These are phyloP conservation scores for Stenodema calcarata DNA, from an alignment of 2,888 invertebrate genomes.

Conservation along the genomic window DNA sequence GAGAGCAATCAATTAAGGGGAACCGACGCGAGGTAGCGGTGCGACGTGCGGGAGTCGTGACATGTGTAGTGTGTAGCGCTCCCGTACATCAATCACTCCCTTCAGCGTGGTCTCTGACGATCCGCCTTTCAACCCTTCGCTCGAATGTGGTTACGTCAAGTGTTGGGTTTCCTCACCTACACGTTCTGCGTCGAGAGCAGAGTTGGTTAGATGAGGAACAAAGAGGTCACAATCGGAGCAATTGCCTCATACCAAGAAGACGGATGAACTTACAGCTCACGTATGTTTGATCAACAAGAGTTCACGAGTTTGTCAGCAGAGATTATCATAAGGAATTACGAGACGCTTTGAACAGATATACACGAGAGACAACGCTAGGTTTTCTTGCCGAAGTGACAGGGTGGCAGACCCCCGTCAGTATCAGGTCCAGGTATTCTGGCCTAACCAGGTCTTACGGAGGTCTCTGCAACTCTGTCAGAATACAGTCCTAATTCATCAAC, in stretches of 20 bases:
- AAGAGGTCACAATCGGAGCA: not conserved
- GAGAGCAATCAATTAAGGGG: slow-evolving; percentile 1
- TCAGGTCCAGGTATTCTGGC: too few relatives aligned
- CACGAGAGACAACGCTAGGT: too few relatives aligned
- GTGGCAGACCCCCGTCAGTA: too few relatives aligned
- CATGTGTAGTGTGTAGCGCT: not conserved
- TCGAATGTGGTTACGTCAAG: not conserved
- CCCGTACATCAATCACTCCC: slow-evolving; percentile 12
- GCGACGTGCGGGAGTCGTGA: not conserved
- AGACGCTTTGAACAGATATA: too few relatives aligned
- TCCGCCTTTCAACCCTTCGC: not conserved
- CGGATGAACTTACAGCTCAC: too few relatives aligned
- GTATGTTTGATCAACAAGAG: too few relatives aligned
- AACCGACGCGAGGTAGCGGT: not conserved
- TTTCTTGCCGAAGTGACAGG: too few relatives aligned
- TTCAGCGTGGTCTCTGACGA: not conserved
- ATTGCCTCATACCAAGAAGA: not conserved
- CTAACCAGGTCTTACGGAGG: too few relatives aligned
- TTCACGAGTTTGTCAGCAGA: too few relatives aligned
- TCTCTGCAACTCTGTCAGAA: too few relatives aligned
- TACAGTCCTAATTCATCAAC: too few relatives aligned
- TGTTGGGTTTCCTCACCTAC: not conserved
- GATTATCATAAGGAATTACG: too few relatives aligned
- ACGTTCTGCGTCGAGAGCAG: not conserved
- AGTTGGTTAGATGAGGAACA: not conserved